Conservation (phyloP, 2,888 invertebrate genomes). For the Brachylomia viminalis region DNA sequence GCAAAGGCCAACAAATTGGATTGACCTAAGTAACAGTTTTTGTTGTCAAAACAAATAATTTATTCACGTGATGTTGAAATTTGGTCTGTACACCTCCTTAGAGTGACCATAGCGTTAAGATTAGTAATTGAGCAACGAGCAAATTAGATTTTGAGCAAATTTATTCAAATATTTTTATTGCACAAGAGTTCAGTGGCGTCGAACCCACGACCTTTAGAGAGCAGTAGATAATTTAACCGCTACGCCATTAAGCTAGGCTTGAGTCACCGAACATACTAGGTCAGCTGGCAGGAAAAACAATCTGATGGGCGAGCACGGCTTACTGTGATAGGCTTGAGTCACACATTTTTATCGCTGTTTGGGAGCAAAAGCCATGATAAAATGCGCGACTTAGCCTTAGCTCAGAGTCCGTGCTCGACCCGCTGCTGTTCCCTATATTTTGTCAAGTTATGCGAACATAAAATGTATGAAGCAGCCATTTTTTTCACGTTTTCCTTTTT, state of each 20-base stretch:
- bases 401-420: too few relatives aligned
- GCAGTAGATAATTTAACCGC: background rate
- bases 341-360: too few relatives aligned
- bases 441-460: background rate
- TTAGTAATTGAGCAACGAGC: conserved; percentile 20
- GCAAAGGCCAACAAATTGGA: conserved; percentile 21
- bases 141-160: conserved; percentile 2
- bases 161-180: conserved; percentile 17
- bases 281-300: background rate
- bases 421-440: background rate
- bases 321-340: too few relatives aligned
- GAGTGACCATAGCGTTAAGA: conserved; percentile 13
- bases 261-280: background rate
- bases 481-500: background rate
- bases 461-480: background rate
- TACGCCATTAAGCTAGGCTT: background rate
- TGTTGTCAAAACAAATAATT: conserved; percentile 6
- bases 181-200: conserved; percentile 23
- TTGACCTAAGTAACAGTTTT: conserved; percentile 16
- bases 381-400: too few relatives aligned
- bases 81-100: background rate
- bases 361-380: too few relatives aligned
- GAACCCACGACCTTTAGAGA: conserved; percentile 6
- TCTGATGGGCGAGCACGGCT: too few relatives aligned
- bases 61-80: conserved; percentile 9